Evolutionary conservation across 1,140 invertebrate genomes (phyloP).

Genomic region (Macrotrachela quadricornifera): DNA sequence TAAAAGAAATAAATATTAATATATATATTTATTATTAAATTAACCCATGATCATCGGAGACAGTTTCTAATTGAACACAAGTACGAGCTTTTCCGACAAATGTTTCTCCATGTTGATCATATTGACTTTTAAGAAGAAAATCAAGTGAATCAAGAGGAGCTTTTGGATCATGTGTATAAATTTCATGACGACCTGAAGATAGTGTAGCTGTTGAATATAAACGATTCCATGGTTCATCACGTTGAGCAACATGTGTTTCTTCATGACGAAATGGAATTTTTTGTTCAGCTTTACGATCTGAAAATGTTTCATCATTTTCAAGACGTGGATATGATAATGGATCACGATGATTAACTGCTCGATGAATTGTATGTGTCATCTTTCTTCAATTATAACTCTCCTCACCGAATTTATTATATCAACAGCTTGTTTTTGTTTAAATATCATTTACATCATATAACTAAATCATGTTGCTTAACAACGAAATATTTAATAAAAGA

Average conservation of each 20-base stretch:
- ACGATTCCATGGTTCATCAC: slow-evolving; percentile 25
- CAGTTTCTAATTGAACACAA: slow-evolving; percentile 24
- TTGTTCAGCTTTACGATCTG: slow-evolving; percentile 13
- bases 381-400: too few relatives aligned
- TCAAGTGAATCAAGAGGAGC: slow-evolving; percentile 27
- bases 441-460: too few relatives aligned
- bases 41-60: slow-evolving; percentile 20
- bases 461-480: too few relatives aligned
- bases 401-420: too few relatives aligned
- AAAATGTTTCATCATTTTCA: slow-evolving; percentile 23
- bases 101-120: slow-evolving; percentile 26
- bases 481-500: too few relatives aligned
- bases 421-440: too few relatives aligned
- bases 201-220: slow-evolving; percentile 21
- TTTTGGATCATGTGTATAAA: slow-evolving; percentile 21
- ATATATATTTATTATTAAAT: neutral
- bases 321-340: slow-evolving; percentile 23
- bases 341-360: slow-evolving; percentile 12
- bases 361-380: neutral
- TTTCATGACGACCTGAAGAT: slow-evolving; percentile 19
- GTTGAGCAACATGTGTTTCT: slow-evolving; percentile 3
- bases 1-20: neutral
- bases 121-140: slow-evolving; percentile 26
- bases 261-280: slow-evolving; percentile 1
- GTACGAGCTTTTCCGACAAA: slow-evolving; percentile 21